A percentile compares a stretch with the other conserved stretches of the same genome.
Conservation (phyloP, 2,888 invertebrate species). For the Hypercompe scribonia region DNA sequence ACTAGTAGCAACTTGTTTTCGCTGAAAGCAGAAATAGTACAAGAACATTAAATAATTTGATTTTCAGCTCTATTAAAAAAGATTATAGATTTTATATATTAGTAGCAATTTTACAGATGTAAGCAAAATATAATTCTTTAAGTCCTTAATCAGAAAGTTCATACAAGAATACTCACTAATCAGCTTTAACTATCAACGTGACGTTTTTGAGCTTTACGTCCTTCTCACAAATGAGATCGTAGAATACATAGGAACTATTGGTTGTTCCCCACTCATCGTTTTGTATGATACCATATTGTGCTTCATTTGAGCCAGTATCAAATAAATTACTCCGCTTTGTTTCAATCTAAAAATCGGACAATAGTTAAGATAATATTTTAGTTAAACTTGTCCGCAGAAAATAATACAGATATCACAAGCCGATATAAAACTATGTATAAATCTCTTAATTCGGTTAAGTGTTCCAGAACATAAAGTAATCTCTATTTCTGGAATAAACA, state of each 20-base stretch:
- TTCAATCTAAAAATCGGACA: slow-evolving; percentile 61
- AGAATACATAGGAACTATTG: slow-evolving; percentile 70
- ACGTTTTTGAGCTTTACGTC: slow-evolving; percentile 61
- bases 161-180: slow-evolving; percentile 60
- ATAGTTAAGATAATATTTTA: background rate
- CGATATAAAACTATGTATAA: no score
- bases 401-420: no score
- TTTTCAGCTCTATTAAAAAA: no score
- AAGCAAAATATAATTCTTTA: background rate
- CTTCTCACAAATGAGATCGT: slow-evolving; percentile 77
- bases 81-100: no score
- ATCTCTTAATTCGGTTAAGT: no score
- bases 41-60: background rate
- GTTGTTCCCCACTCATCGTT: slow-evolving; percentile 72
- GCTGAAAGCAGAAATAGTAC: slow-evolving; percentile 54
- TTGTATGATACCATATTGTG: slow-evolving; percentile 62
- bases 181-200: slow-evolving; percentile 60
- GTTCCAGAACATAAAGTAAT: no score
- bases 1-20: slow-evolving; percentile 65
- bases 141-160: background rate
- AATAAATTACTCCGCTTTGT: slow-evolving; percentile 28
- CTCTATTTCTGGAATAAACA: no score
- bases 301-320: slow-evolving; percentile 37
- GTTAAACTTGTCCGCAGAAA: background rate
- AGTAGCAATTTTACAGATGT: background rate